Base-by-base conservation (phyloP, 2,888 invertebrate species). In the Morpho achilles region DNA sequence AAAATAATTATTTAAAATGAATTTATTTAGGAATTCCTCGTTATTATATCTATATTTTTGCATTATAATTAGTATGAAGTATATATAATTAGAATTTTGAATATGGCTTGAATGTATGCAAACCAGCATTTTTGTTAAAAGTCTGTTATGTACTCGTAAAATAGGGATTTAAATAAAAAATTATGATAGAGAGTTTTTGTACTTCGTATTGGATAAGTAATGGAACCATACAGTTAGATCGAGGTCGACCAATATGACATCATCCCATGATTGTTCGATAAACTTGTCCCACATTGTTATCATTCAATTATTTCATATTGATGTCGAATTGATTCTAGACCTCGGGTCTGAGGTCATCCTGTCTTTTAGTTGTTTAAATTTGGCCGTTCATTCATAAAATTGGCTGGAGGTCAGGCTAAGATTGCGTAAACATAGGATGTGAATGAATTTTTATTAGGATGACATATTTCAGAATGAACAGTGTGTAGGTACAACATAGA, bases 241-340 rank as follows among this genome's bases (percentile, higher is more conserved):
- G 66, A 67, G 69, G 63, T 61, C 63, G 62, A 67, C 60, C 64
- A 64, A 67, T 67, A 71, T 82, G 84, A 84, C 78, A 80, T 84
- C 84, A 82, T 70, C 77, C 56, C 65, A 64, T 73, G 72, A 77
- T 79, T 75, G 76, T 70, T 69, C 71, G 70, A 72, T 73, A 74
- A 80, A 75, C 72, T 76, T 76, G 79, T 69, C 73, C 80, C 72
- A 80, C 72, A 77, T 80, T 73, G 76, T 72, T 71, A 75, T 80
- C 79, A 87, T 84, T 84, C 84, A 82, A 86, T 87, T 84, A 85
- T 78, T 75, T 78, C 65, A 79, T 77, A 79, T 80, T 84, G 81
- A 80, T 80, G 82, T 75, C 76, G 75, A 82, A 84, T 82, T 82
- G 79, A 80, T 69, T 70, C 59, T 58, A 56, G 67, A 67, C 66